These are phyloP conservation scores for Fulica atra DNA, from an alignment of 2,113 vertebrate genomes.

Conservation along the genomic window DNA sequence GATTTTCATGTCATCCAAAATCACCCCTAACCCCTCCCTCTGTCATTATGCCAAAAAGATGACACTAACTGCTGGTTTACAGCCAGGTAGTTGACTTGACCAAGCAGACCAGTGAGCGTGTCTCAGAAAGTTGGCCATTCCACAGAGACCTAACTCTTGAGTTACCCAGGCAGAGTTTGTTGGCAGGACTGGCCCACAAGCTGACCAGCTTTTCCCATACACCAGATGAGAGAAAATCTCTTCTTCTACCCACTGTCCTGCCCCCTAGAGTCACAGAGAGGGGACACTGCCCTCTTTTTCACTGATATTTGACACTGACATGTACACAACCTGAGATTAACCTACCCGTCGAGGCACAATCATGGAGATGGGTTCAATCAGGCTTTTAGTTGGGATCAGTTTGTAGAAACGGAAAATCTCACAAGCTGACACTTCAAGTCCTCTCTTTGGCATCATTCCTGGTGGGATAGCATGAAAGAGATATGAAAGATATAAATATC, in stretches of 20 bases:
- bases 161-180: not conserved
- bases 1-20: not conserved
- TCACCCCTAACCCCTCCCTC: not conserved
- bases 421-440: slow-evolving; percentile 88
- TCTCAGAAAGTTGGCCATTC: not conserved
- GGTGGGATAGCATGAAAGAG: not conserved
- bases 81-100: not conserved
- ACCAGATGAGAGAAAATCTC: not conserved
- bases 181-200: not conserved
- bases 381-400: slow-evolving; percentile 86
- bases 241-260: not conserved
- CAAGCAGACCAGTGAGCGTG: not conserved
- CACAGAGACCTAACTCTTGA: not conserved
- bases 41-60: not conserved
- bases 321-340: not conserved
- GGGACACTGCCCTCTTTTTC: not conserved
- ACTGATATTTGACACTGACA: not conserved
- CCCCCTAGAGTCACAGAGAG: not conserved
- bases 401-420: slow-evolving; percentile 97
- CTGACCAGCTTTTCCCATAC: not conserved
- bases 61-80: not conserved
- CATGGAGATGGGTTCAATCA: slow-evolving; percentile 92
- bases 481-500: not conserved
- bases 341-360: slow-evolving; percentile 93
- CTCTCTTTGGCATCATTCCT: slow-evolving; percentile 95